Evolutionary conservation across 2,113 vertebrate species (phyloP).

Genomic region (Castor canadensis): DNA sequence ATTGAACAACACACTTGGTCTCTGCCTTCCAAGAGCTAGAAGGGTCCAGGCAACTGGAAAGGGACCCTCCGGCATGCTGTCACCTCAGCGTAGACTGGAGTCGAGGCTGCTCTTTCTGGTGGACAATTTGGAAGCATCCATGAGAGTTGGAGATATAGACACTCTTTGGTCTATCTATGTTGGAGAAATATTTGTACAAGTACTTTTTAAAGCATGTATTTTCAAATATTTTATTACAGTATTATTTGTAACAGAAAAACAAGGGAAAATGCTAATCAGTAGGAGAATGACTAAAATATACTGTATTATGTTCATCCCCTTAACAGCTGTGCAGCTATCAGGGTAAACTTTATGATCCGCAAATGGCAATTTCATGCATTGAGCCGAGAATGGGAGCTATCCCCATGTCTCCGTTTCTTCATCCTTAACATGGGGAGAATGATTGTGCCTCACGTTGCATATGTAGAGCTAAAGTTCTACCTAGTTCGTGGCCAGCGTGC

Average conservation of each 20-base stretch:
- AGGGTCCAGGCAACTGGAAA: background rate
- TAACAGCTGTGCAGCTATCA: too few species aligned
- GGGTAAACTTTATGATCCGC: background rate
- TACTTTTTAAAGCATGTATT: background rate
- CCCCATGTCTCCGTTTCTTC: background rate
- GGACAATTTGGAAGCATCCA: background rate
- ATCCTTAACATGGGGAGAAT: background rate
- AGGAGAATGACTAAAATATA: background rate
- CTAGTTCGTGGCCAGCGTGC: background rate
- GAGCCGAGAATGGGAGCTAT: background rate
- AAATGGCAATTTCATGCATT: background rate
- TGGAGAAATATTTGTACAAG: background rate
- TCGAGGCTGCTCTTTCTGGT: background rate
- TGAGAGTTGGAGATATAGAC: background rate
- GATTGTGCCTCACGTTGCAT: too few species aligned
- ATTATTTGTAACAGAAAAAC: background rate
- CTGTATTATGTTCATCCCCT: accelerated
- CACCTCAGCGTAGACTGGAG: background rate
- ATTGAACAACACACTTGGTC: background rate
- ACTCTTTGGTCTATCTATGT: background rate
- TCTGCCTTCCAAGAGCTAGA: background rate
- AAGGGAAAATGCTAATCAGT: background rate
- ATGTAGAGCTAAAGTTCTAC: background rate
- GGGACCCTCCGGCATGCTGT: too few species aligned
- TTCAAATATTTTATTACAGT: background rate